phyloP scores from a whole-genome alignment of 1,140 invertebrate species.

The Drosophila tsacasi region DNA sequence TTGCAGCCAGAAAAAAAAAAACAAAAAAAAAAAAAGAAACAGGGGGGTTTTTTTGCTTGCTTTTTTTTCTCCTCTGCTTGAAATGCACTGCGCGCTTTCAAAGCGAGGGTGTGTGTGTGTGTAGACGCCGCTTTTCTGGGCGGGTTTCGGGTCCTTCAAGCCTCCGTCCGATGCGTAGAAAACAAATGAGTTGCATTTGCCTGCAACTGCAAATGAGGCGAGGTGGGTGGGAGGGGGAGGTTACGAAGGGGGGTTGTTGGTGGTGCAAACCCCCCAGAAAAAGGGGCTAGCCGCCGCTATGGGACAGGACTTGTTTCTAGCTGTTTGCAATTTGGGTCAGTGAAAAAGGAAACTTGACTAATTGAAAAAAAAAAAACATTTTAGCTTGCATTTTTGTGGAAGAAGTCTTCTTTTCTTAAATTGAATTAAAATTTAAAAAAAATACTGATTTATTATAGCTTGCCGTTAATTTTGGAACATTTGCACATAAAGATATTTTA shows the following conservation, averaged over 20 bases:
- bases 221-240: neutral
- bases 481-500: too few species aligned
- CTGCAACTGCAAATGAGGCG: constrained; percentile 21
- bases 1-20: constrained; percentile 53
- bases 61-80: constrained; percentile 40
- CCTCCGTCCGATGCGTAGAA: constrained; percentile 50
- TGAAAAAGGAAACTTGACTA: constrained; percentile 30
- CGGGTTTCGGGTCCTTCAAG: constrained; percentile 34
- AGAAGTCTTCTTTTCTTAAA: neutral
- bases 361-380: constrained; percentile 26
- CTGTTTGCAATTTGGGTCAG: constrained; percentile 54
- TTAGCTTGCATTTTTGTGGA: constrained; percentile 8
- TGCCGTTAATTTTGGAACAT: too few species aligned
- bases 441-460: neutral
- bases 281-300: constrained; percentile 10
- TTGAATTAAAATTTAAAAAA: constrained; percentile 4
- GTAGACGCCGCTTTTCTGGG: constrained; percentile 23
- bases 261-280: neutral
- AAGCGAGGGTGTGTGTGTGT: constrained; percentile 23
- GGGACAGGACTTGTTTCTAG: constrained; percentile 51
- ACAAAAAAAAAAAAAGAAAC: constrained; percentile 9
- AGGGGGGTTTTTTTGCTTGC: constrained; percentile 1
- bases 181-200: constrained; percentile 51
- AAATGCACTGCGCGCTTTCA: constrained; percentile 68
- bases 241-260: too few species aligned